These are phyloP conservation scores for Psittacula cyanocephala DNA, from an alignment of 2,113 vertebrate genomes.

Conservation along the genomic window DNA sequence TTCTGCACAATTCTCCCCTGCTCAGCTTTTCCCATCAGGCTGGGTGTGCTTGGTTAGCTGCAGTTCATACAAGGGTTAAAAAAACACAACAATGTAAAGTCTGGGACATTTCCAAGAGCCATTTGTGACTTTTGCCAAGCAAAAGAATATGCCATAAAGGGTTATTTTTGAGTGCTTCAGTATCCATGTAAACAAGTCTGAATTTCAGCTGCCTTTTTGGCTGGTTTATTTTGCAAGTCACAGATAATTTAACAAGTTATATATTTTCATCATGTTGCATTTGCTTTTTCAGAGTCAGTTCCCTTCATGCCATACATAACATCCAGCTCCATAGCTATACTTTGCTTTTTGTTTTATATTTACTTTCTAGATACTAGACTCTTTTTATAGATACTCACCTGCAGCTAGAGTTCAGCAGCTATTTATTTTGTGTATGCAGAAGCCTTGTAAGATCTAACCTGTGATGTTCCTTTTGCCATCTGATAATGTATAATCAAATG, in stretches of 20 bases:
- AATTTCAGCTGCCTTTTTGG: neutral
- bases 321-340: neutral
- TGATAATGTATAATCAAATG: conserved; percentile 35
- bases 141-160: neutral
- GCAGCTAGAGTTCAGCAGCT: conserved; percentile 4
- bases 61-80: neutral
- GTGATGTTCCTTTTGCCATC: conserved; percentile 32
- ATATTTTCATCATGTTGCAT: neutral
- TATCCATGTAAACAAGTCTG: neutral
- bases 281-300: neutral
- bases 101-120: neutral
- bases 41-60: neutral
- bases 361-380: neutral
- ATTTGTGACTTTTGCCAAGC: neutral
- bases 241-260: neutral
- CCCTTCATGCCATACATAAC: neutral
- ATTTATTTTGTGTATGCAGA: neutral
- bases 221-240: conserved; percentile 23
- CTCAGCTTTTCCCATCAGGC: neutral
- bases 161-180: neutral
- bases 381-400: neutral
- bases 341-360: neutral
- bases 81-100: neutral
- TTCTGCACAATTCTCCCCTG: neutral
- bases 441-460: conserved; percentile 50